Percentiles rank a stretch among this genome's conserved stretches.
Evolutionary conservation across 2,888 invertebrate species (phyloP).

Genomic region (Phasia obesa): DNA sequence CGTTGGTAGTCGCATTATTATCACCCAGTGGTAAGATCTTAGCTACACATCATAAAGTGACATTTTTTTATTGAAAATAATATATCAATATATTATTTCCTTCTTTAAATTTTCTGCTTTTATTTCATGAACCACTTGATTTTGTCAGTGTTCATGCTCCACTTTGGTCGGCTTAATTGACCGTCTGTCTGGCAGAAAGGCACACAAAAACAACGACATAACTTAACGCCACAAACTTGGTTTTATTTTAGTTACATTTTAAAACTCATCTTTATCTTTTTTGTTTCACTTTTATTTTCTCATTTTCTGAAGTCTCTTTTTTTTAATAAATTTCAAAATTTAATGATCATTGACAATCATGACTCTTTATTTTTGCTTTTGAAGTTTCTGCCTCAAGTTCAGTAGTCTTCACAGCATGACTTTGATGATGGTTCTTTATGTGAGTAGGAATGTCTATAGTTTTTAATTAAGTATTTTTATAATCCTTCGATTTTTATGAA

Average conservation of each 20-base stretch:
- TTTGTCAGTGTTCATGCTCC: neutral
- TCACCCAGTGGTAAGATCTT: too few relatives aligned
- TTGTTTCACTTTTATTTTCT: constrained; percentile 43
- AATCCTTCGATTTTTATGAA: constrained; percentile 62
- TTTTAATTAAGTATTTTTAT: constrained; percentile 61
- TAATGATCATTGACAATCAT: constrained; percentile 60
- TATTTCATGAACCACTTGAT: constrained; percentile 4
- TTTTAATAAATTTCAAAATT: constrained; percentile 39
- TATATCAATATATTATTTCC: too few relatives aligned
- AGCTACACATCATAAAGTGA: too few relatives aligned
- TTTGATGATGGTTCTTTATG: constrained; percentile 1
- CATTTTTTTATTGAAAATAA: too few relatives aligned
- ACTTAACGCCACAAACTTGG: constrained; percentile 32
- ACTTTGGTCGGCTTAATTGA: constrained; percentile 31
- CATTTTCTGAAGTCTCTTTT: constrained; percentile 16
- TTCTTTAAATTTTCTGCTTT: constrained; percentile 23
- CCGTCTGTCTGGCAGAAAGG: constrained; percentile 21
- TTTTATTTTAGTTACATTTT: constrained; percentile 59
- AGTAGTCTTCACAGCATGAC: constrained; percentile 35
- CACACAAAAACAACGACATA: neutral
- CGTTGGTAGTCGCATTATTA: too few relatives aligned
- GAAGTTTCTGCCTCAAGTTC: constrained; percentile 8
- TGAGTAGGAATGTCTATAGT: constrained; percentile 6
- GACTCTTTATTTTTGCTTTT: constrained; percentile 34
- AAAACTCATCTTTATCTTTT: neutral